Base-by-base conservation (phyloP, 2,888 invertebrate genomes). In the Acheta domesticus region DNA sequence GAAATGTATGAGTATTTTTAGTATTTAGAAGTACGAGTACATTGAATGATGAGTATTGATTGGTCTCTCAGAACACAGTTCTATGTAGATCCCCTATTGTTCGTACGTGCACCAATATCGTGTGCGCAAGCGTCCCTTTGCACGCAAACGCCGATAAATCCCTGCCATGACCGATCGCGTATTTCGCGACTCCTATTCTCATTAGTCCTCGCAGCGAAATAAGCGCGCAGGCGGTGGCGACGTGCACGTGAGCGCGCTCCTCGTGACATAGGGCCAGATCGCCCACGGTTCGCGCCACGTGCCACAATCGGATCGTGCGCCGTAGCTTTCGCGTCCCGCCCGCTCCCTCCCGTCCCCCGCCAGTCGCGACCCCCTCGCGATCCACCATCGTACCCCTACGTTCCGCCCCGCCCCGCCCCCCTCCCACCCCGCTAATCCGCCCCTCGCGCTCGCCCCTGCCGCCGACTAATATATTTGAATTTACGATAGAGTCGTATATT, bases 401-500 rank as follows among this genome's bases (percentile, higher is more conserved):
- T 3, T n/a, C n/a, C 62, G 3, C 62, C 62, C 62, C 62, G 36
- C 36, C 36, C 36, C 36, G 5, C 36, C 36, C 36, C 36, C 23
- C 5, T 36, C 36, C 36, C 36, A 8, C 36, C 8, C 36, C 62
- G 16, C 62, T n/a, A 14, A n/a, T n/a, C n/a, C 62, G 16, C 62
- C 62, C 62, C 62, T 62, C 62, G n/a, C 62, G 16, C 62, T 62
- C 16, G 62, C 62, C 62, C 62, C n/a, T 16, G 62, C 62, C 14
- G n/a, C 62, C 62, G 62, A 62, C 62, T 62, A 62, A 62, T 62
- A 62, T 12, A 62, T 62, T 62, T 62, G 62, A 62, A 62, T 62
- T 62, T 62, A 62, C 62, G n/a, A n/a, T 62, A 62, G 62, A 62
- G 62, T 62, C 62, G 62, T 62, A 62, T 62, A 62, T 62, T 62